phyloP scores from a whole-genome alignment of 2,888 invertebrate genomes.

The Euproctis similis region DNA sequence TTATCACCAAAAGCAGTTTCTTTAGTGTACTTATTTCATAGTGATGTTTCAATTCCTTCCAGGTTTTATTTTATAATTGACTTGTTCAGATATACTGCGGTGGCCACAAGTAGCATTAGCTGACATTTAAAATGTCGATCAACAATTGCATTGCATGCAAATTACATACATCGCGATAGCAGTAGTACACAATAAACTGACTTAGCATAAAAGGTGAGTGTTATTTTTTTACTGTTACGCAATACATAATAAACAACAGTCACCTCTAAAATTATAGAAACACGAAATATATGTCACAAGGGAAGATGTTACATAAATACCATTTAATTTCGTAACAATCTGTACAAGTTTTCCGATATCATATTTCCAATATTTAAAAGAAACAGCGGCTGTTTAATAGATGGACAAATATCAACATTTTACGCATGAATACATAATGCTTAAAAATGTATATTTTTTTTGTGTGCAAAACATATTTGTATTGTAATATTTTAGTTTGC shows the following conservation, averaged over 20 bases:
- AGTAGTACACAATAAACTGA: conserved; percentile 35
- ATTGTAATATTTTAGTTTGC: conserved; percentile 26
- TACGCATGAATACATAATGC: conserved; percentile 28
- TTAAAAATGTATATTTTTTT: conserved; percentile 48
- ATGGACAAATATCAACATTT: conserved; percentile 29
- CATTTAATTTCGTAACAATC: too few relatives aligned
- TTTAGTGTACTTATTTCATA: too few relatives aligned
- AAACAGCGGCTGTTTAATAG: too few relatives aligned
- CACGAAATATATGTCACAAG: too few relatives aligned
- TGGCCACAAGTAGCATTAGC: conserved; percentile 14
- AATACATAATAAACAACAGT: too few relatives aligned
- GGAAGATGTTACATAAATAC: too few relatives aligned
- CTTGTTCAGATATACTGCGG: conserved; percentile 11
- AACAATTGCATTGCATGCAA: conserved; percentile 33
- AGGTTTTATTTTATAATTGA: conserved; percentile 14
- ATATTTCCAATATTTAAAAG: too few relatives aligned
- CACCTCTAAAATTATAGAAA: too few relatives aligned
- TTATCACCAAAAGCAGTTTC: too few relatives aligned
- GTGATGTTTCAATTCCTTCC: too few relatives aligned
- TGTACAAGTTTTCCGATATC: too few relatives aligned
- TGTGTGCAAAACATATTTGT: conserved; percentile 39
- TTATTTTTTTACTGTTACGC: too few relatives aligned
- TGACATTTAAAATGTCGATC: conserved; percentile 36
- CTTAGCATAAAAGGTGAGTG: conserved; percentile 58
- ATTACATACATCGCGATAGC: conserved; percentile 36